phyloP scores from a whole-genome alignment of 2,797 vertebrate genomes.

The Chelonia mydas region DNA sequence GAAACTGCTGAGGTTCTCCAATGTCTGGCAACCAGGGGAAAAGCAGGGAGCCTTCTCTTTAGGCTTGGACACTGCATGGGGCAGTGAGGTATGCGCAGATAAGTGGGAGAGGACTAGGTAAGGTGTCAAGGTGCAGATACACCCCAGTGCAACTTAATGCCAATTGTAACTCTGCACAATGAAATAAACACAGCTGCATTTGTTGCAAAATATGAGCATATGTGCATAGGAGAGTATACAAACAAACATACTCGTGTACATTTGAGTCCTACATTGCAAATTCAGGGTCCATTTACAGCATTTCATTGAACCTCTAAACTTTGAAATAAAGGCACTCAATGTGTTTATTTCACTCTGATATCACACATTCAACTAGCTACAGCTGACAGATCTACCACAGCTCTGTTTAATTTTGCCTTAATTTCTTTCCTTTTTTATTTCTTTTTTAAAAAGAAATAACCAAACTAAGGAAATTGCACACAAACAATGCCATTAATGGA shows the following conservation, averaged over 20 bases:
- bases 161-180: constrained; percentile 38
- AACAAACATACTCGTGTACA: constrained; percentile 59
- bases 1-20: not conserved
- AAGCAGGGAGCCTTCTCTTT: not conserved
- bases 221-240: not conserved
- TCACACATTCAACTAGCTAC: not conserved
- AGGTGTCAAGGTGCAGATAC: not conserved
- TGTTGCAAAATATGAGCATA: not conserved
- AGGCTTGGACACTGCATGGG: not conserved
- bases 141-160: not conserved
- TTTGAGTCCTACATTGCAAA: constrained; percentile 6
- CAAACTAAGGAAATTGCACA: not conserved
- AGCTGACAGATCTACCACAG: not conserved
- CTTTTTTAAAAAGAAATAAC: not conserved
- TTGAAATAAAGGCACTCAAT: constrained; percentile 22
- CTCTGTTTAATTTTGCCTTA: not conserved
- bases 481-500: fast-evolving
- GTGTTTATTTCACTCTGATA: constrained; percentile 1
- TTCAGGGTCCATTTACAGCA: not conserved
- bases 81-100: not conserved
- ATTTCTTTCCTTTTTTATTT: not conserved
- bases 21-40: not conserved
- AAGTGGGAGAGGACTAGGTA: not conserved
- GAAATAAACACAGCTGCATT: not conserved
- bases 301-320: constrained; percentile 55